Evolutionary conservation across 2,113 vertebrate genomes (phyloP), one percentile per base, ranked within the genome.

Genomic region (Pygoscelis antarcticus): DNA sequence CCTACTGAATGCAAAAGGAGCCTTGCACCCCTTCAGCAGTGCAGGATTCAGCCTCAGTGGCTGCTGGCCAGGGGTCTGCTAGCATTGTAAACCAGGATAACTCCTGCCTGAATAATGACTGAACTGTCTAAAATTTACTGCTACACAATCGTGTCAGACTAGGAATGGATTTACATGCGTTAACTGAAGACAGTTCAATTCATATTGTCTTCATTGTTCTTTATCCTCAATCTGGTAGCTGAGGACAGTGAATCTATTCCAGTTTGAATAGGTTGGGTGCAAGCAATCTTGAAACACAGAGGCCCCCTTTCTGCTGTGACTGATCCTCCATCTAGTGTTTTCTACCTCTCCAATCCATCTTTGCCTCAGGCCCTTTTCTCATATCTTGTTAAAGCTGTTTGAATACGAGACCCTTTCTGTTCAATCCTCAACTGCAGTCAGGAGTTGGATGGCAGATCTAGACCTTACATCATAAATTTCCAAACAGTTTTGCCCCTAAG

Each of bases 131-230:
- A 38, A 88, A 7, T 18, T 65, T 44, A 15, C 10, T 42, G 36
- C 69, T 62, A 13, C 55, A 25, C 0, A 0, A 2, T 30, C 0
- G 0, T 54, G 29, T 34, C 71, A 51, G 40, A 36, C 8, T 13
- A 20, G 52, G n/a, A 75, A 49, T 16, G 42, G 34, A 23, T 9
- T 64, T 44, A 9, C 0, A 0, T 22, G 7, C 4, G 1, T 55
- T 60, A 26, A 30, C 5, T 30, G 60, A 91, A 46, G 83, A 42
- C 30, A 42, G 14, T 42, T 42, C 42, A 42, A 42, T 55, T 71
- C 17, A 2, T 8, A 3, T 26, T 32, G 8, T 30, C 13, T 44
- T 75, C 1, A 1, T 46, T 49, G 22, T 10, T 57, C 7, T 51
- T 69, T 32, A 2, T 6, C 29, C 21, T 94, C 57, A 49, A 1